Evolutionary conservation across 2,797 vertebrate genomes (phyloP).

Genomic region (Zenarchopterus dispar): DNA sequence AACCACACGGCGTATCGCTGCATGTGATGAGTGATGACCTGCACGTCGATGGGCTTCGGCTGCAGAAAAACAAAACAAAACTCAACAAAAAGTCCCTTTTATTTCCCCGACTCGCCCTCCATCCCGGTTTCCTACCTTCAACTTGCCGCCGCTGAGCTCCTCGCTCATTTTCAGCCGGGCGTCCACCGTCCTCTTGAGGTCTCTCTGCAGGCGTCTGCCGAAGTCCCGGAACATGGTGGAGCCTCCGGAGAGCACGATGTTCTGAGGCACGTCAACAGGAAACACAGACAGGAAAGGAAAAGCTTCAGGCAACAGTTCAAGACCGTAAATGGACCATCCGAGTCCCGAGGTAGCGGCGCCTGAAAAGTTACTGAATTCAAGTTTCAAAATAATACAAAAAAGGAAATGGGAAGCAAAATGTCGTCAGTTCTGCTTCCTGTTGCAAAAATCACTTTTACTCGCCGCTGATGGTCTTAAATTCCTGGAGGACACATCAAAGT

Average conservation of each 20-base stretch:
- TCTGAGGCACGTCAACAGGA: conserved; percentile 74
- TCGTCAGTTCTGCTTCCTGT: too few relatives aligned
- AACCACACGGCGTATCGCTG: conserved; percentile 99
- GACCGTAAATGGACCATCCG: too few relatives aligned
- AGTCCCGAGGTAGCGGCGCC: too few relatives aligned
- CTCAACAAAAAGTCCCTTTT: not conserved
- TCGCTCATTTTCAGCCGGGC: conserved; percentile 96
- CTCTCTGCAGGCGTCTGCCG: conserved; percentile 94
- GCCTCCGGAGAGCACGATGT: conserved; percentile 96
- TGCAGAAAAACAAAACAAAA: conserved; percentile 52
- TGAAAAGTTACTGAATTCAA: too few relatives aligned
- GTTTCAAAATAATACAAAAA: too few relatives aligned
- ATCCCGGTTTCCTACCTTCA: conserved; percentile 84
- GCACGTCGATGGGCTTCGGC: conserved; percentile 98
- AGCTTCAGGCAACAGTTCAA: too few relatives aligned
- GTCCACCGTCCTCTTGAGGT: conserved; percentile 96
- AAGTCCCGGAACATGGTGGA: conserved; percentile 99
- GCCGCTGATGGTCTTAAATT: too few relatives aligned
- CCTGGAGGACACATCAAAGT: too few relatives aligned
- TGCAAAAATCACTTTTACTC: too few relatives aligned
- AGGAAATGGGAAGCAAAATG: too few relatives aligned
- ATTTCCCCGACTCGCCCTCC: too few relatives aligned
- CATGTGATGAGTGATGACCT: conserved; percentile 98
- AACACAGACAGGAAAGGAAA: not conserved
- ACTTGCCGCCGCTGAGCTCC: conserved; percentile 94